These are phyloP conservation scores for Enoplosus armatus DNA, from an alignment of 2,797 vertebrate genomes.

Conservation along the genomic window DNA sequence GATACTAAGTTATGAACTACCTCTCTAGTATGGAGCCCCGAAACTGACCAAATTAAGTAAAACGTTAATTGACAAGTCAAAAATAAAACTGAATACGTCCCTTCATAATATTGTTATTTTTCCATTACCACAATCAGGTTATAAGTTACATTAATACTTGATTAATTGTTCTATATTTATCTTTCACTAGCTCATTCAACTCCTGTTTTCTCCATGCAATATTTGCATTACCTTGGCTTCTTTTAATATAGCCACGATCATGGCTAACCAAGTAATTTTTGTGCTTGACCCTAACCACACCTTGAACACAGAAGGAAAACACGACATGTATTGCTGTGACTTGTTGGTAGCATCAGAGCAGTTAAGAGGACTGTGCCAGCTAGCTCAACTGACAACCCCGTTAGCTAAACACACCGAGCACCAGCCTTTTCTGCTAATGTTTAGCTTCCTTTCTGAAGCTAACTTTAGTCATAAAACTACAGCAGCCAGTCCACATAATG, in stretches of 20 bases:
- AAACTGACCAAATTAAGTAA: background rate
- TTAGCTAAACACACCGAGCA: background rate
- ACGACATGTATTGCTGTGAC: background rate
- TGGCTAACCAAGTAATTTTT: background rate
- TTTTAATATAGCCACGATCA: background rate
- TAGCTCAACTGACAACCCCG: background rate
- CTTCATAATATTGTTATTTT: background rate
- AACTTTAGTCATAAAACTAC: background rate
- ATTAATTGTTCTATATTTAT: background rate
- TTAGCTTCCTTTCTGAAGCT: background rate
- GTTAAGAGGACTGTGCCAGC: background rate
- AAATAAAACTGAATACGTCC: background rate
- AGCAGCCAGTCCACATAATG: background rate
- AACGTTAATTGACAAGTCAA: background rate
- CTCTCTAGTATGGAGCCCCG: background rate
- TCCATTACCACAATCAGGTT: background rate
- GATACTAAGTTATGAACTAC: background rate
- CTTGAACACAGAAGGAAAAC: too few relatives aligned
- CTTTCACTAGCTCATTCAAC: background rate
- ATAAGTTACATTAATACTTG: background rate
- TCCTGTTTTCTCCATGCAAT: background rate
- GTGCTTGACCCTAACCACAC: background rate
- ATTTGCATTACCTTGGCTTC: background rate
- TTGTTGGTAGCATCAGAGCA: background rate
- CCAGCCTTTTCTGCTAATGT: background rate